phyloP scores from a whole-genome alignment of 2,797 vertebrate species.

The Melanotaenia boesemani region DNA sequence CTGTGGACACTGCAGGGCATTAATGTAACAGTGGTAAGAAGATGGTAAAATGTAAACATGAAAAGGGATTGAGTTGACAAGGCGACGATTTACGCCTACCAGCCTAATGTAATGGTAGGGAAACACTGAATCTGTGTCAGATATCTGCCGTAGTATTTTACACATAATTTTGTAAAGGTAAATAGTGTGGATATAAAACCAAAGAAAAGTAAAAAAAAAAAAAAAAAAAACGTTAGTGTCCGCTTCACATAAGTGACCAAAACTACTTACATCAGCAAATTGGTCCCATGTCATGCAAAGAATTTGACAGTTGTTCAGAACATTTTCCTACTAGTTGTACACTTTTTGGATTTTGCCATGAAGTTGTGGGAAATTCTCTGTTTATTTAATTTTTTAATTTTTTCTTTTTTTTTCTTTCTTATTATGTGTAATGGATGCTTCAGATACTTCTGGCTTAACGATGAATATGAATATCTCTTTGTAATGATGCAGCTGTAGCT shows the following conservation, averaged over 20 bases:
- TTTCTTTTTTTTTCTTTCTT: neutral
- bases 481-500: too few species aligned
- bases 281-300: neutral
- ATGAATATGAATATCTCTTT: too few species aligned
- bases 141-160: too few species aligned
- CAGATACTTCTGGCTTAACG: neutral
- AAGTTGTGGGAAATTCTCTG: neutral
- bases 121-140: too few species aligned
- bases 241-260: neutral
- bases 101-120: too few species aligned
- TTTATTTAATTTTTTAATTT: neutral
- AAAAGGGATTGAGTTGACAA: too few species aligned
- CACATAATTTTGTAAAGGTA: neutral
- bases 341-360: neutral
- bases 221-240: neutral
- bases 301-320: neutral
- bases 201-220: neutral
- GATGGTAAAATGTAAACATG: constrained; percentile 1
- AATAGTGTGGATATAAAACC: neutral
- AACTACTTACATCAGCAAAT: neutral
- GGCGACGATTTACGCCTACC: too few species aligned
- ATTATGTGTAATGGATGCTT: neutral
- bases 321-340: neutral
- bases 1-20: constrained; percentile 13
- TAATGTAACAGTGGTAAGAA: constrained; percentile 8